phyloP scores from a whole-genome alignment of 2,888 invertebrate species.

The Drosophila kanekoi region DNA sequence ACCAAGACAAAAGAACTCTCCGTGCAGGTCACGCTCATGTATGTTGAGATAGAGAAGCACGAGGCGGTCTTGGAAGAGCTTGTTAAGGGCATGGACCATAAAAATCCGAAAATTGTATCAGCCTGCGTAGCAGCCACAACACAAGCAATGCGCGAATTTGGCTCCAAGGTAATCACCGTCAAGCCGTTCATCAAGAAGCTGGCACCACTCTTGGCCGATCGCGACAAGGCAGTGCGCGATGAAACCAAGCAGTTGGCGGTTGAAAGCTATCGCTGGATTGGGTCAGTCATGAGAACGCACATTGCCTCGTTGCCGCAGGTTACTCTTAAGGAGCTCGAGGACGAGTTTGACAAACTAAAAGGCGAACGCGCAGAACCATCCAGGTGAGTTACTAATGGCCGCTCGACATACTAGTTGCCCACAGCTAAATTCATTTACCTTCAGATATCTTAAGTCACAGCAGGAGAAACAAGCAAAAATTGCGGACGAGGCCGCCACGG shows the following conservation, averaged over 20 bases:
- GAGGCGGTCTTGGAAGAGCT: conserved; percentile 96
- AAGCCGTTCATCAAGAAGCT: conserved; percentile 96
- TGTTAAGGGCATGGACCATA: conserved; percentile 96
- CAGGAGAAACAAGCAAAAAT: conserved; percentile 84
- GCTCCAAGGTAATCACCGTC: conserved; percentile 94
- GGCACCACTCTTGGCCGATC: conserved; percentile 92
- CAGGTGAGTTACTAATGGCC: conserved; percentile 58
- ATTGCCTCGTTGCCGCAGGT: conserved; percentile 94
- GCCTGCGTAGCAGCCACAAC: conserved; percentile 92
- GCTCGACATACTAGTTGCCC: fast-evolving
- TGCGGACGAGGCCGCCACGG: conserved; percentile 85
- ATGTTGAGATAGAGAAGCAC: conserved; percentile 97
- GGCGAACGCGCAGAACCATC: conserved; percentile 83
- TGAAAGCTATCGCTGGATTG: conserved; percentile 96
- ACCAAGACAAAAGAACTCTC: conserved; percentile 96
- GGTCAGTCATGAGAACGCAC: conserved; percentile 93
- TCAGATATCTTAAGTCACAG: conserved; percentile 84
- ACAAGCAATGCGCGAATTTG: conserved; percentile 94
- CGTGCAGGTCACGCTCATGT: conserved; percentile 95
- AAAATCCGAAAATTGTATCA: conserved; percentile 97
- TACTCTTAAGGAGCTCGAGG: conserved; percentile 94
- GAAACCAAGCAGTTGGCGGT: conserved; percentile 96
- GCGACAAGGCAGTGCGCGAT: conserved; percentile 96
- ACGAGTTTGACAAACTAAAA: conserved; percentile 92
- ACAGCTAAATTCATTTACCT: not conserved